Conservation (phyloP, 2,888 invertebrate species). For the Ichneumoninae sp. region DNA sequence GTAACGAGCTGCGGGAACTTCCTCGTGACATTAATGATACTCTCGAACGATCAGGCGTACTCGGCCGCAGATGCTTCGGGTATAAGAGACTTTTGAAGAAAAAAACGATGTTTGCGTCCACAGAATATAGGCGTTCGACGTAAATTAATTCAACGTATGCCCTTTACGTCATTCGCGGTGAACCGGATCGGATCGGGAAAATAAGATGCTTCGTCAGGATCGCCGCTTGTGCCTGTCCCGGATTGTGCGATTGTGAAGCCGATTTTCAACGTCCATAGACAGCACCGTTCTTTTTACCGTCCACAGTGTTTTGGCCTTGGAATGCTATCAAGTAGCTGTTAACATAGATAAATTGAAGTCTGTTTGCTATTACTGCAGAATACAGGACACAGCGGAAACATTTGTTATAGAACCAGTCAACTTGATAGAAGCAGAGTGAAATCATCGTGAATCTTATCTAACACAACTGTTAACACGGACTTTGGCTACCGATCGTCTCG, state of each 20-base stretch:
- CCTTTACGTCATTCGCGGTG: constrained; percentile 30
- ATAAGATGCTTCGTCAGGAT: constrained; percentile 46
- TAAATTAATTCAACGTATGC: constrained; percentile 44
- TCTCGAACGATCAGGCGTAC: background rate
- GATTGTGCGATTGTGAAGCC: constrained; percentile 49
- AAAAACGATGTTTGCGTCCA: constrained; percentile 45
- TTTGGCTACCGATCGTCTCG: too few species aligned
- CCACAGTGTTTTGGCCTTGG: constrained; percentile 1
- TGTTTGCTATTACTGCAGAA: constrained; percentile 26
- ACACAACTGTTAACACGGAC: too few species aligned
- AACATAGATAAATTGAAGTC: constrained; percentile 15
- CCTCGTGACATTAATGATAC: constrained; percentile 10
- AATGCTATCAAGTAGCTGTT: background rate
- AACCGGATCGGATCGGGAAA: constrained; percentile 39
- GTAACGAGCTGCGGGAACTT: background rate
- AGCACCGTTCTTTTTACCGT: background rate
- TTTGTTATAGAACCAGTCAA: constrained; percentile 16
- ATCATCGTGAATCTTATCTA: background rate
- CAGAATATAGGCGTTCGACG: constrained; percentile 38
- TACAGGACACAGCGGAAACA: constrained; percentile 1
- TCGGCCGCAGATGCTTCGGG: constrained; percentile 1
- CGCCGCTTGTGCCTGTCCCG: constrained; percentile 42
- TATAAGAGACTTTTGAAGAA: constrained; percentile 45
- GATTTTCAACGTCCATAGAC: background rate
- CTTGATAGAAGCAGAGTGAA: background rate